Conservation (phyloP, 2,113 vertebrate genomes). For the Ammodytes marinus region DNA sequence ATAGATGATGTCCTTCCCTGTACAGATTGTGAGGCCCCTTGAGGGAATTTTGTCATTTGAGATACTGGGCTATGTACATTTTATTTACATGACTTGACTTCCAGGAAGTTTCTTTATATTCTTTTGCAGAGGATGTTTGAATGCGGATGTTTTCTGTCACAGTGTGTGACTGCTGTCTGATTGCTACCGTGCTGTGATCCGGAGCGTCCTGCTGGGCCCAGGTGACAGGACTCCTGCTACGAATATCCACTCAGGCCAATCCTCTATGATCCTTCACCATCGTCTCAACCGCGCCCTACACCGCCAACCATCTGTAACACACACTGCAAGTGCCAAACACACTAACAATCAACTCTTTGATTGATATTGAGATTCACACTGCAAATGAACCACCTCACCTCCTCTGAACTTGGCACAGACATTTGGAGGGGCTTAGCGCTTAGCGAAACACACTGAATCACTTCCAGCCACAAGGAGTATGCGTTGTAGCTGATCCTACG, state of each 20-base stretch:
- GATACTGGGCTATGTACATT: neutral
- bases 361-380: constrained; percentile 40
- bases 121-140: constrained; percentile 4
- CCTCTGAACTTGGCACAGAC: constrained; percentile 37
- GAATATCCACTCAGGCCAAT: constrained; percentile 82
- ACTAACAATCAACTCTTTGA: constrained; percentile 47
- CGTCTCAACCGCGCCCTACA: constrained; percentile 55
- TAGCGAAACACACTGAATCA: constrained; percentile 24
- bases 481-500: constrained; percentile 22
- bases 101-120: constrained; percentile 1
- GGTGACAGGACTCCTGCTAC: constrained; percentile 69
- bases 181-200: constrained; percentile 63
- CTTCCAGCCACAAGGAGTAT: constrained; percentile 9
- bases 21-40: neutral
- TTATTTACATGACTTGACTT: neutral
- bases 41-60: neutral
- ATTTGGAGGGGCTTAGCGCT: neutral
- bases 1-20: neutral
- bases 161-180: constrained; percentile 57
- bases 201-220: constrained; percentile 62
- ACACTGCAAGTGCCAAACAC: constrained; percentile 49
- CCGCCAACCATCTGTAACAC: constrained; percentile 43
- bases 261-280: constrained; percentile 57
- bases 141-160: constrained; percentile 40
- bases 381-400: constrained; percentile 54